Evolutionary conservation across 2,113 vertebrate genomes (phyloP).

Genomic region (Vulpes lagopus): DNA sequence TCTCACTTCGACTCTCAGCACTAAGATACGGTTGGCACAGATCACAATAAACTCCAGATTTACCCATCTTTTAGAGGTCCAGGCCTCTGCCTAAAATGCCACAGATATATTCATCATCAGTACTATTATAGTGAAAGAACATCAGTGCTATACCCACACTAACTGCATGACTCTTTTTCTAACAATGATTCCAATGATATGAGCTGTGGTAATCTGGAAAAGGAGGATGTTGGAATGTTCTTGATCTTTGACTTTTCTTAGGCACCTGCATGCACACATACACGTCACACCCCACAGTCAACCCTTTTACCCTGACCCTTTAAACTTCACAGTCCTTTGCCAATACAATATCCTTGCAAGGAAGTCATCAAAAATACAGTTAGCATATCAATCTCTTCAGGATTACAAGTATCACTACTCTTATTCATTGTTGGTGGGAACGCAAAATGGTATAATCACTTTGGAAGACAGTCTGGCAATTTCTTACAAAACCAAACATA

Average conservation of each 20-base stretch:
- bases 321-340: background rate
- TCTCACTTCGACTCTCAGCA: background rate
- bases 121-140: background rate
- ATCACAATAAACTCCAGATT: background rate
- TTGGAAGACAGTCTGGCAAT: background rate
- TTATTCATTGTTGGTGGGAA: background rate
- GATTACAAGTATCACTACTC: background rate
- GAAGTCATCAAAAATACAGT: background rate
- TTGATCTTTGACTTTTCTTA: background rate
- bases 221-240: background rate
- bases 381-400: background rate
- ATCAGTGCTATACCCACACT: background rate
- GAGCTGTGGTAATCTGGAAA: background rate
- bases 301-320: background rate
- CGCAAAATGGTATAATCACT: background rate
- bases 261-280: too few species aligned
- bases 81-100: background rate
- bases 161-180: background rate
- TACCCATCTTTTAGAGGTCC: background rate
- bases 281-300: background rate
- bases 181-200: background rate
- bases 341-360: background rate
- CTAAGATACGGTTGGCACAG: background rate
- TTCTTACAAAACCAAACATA: background rate
- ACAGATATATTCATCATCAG: background rate